Evolutionary conservation across 2,888 invertebrate species (phyloP).

Genomic region (Lepetodrilus schrolli): DNA sequence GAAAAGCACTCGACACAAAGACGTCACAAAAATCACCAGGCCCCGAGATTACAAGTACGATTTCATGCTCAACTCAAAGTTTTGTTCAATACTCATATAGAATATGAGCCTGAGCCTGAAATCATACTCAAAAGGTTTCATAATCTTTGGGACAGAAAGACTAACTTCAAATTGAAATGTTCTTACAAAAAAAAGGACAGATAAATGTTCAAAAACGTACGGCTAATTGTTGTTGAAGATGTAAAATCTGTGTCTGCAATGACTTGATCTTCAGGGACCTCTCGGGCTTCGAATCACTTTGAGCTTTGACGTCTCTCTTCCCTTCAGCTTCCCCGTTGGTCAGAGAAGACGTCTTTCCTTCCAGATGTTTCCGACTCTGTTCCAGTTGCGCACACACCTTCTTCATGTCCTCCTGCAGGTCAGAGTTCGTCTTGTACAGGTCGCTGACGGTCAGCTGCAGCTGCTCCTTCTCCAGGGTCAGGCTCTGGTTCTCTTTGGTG

Average conservation of each 20-base stretch:
- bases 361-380: background rate
- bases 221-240: slow-evolving; percentile 60
- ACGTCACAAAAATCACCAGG: background rate
- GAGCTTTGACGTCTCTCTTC: slow-evolving; percentile 26
- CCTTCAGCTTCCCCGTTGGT: slow-evolving; percentile 33
- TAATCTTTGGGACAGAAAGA: no score
- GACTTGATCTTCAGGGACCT: slow-evolving; percentile 45
- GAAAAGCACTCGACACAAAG: background rate
- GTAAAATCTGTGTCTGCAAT: slow-evolving; percentile 57
- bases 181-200: background rate
- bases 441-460: slow-evolving; percentile 59
- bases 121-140: no score
- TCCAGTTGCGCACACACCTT: background rate
- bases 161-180: no score
- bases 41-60: background rate
- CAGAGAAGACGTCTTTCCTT: background rate
- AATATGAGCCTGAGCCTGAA: no score
- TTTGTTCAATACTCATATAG: no score
- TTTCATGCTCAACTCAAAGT: no score
- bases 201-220: slow-evolving; percentile 54
- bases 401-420: slow-evolving; percentile 52
- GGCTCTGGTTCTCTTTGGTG: slow-evolving; percentile 52
- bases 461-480: slow-evolving; percentile 58
- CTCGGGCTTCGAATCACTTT: slow-evolving; percentile 11
- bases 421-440: slow-evolving; percentile 56